Evolutionary conservation across 2,113 vertebrate species (phyloP), one percentile per base, ranked within the genome.

Genomic region (Piprites chloris): DNA sequence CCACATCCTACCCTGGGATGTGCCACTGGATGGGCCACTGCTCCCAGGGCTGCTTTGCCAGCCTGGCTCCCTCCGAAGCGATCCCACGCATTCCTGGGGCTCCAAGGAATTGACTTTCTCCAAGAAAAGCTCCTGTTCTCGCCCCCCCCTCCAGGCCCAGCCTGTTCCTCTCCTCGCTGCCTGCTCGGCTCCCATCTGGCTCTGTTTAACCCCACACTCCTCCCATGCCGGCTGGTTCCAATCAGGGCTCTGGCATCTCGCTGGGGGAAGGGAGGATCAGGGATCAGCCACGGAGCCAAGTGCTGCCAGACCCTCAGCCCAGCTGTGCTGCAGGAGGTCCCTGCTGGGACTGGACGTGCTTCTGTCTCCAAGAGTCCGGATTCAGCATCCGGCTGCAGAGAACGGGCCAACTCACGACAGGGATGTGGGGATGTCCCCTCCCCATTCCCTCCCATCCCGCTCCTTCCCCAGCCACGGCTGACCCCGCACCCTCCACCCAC

Each of bases 141-240:
- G 0, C 22, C 35, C 67, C 33, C 12, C 12, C 2, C 56, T 16
- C 73, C 85, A 32, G 56, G 33, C 85, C 71, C 66, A 23, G 92
- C 30, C 82, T 14, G 28, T 26, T 55, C 73, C 88, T 84, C 26
- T 68, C 68, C 28, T 71, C 49, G 49, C 30, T n/a, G 56, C 46
- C 61, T 72, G 33, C 2, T 69, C 30, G 0, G 33, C 85, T 92
- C 85, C 62, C 80, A 93, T 94, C 77, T 96, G 87, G 68, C 87
- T 93, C 95, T 32, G 80, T 44, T 93, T 91, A 82, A 91, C 88
- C 87, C 89, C 50, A 41, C 80, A 4, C 72, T 56, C 90, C 90
- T 92, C 52, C 30, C n/a, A n/a, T 12, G 75, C 96, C 95, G 84
- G 58, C 87, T 85, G 94, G 39, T 95, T 95, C 87, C 94, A 95